A percentile compares a stretch with the other conserved stretches of the same genome.
Conservation (phyloP, 1,140 invertebrate genomes). For the Triops longicaudatus region DNA sequence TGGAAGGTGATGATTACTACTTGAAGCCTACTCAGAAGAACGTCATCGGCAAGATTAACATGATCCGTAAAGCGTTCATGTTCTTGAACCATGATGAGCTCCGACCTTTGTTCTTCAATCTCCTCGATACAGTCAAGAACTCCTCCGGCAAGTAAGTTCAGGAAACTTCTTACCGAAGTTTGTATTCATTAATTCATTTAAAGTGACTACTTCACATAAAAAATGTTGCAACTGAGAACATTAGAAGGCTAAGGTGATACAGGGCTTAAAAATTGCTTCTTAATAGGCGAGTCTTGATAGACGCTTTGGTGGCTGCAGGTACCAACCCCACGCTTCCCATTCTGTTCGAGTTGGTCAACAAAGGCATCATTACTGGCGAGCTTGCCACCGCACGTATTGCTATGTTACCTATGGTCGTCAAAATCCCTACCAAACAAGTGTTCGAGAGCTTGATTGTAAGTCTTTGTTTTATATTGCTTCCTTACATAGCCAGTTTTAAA, state of each 20-base stretch:
- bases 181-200: not conserved
- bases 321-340: slow-evolving; percentile 32
- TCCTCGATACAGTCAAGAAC: not conserved
- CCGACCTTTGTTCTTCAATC: slow-evolving; percentile 15
- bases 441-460: slow-evolving; percentile 31
- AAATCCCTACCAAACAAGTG: slow-evolving; percentile 32
- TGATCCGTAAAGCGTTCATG: slow-evolving; percentile 31
- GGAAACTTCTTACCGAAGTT: not conserved
- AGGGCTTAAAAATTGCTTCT: not conserved
- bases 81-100: slow-evolving; percentile 28
- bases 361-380: slow-evolving; percentile 30
- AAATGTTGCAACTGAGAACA: not conserved
- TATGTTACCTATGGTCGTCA: slow-evolving; percentile 31
- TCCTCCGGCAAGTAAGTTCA: slow-evolving; percentile 12
- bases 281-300: slow-evolving; percentile 25
- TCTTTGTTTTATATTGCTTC: not conserved
- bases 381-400: slow-evolving; percentile 30
- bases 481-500: not conserved
- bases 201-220: not conserved
- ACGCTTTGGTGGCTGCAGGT: slow-evolving; percentile 27
- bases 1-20: slow-evolving; percentile 25
- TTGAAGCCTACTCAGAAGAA: slow-evolving; percentile 18
- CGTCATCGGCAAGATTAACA: slow-evolving; percentile 27
- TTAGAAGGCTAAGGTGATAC: not conserved
- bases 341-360: slow-evolving; percentile 31